Conservation (phyloP, 2,113 vertebrate genomes). For the Pseudorectes ferrugineus region DNA sequence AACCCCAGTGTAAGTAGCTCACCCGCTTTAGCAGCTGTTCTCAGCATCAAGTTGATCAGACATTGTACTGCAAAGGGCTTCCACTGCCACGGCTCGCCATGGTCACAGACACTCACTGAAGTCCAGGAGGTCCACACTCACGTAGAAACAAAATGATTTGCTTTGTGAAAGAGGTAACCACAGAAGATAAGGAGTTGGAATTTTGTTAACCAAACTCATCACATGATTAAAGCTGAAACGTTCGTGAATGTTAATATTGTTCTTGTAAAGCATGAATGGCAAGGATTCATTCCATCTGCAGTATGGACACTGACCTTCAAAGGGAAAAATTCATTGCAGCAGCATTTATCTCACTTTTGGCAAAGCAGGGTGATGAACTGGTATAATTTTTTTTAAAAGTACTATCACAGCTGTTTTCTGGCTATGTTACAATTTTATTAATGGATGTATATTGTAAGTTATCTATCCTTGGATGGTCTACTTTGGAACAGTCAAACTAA, state of each 20-base stretch:
- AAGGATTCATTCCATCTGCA: background rate
- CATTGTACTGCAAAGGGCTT: background rate
- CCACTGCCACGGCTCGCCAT: background rate
- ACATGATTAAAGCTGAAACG: background rate
- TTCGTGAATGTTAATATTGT: background rate
- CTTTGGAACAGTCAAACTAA: background rate
- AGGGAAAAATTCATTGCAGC: background rate
- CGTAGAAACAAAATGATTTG: background rate
- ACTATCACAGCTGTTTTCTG: background rate
- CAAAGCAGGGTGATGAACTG: background rate
- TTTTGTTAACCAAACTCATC: constrained; percentile 4
- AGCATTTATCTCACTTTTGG: background rate
- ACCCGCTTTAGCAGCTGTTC: background rate
- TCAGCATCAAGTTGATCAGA: background rate
- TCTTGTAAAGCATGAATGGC: background rate
- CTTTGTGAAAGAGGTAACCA: background rate
- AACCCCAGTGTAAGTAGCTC: background rate
- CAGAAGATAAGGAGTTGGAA: background rate
- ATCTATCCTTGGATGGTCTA: background rate
- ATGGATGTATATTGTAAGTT: background rate
- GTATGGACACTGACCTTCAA: constrained; percentile 5
- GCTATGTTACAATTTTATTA: background rate
- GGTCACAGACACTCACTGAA: background rate
- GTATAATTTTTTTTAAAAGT: background rate
- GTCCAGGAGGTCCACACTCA: background rate